Percentiles rank a stretch among this genome's conserved stretches.
These are phyloP conservation scores for Gastracanthus pulcherrimus DNA, from an alignment of 2,888 invertebrate genomes.

Conservation along the genomic window DNA sequence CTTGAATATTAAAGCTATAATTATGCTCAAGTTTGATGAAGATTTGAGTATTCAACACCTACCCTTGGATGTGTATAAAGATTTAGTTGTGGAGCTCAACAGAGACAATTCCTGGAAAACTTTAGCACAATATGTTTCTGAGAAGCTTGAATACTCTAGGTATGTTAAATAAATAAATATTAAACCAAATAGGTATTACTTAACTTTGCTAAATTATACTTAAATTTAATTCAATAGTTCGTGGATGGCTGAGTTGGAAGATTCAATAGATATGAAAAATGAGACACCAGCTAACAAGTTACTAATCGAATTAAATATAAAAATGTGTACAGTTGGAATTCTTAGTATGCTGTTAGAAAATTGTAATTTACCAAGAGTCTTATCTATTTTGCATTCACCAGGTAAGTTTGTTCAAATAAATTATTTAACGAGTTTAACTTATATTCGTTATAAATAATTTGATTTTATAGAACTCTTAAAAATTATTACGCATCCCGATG, in stretches of 20 bases:
- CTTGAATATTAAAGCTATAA: not conserved
- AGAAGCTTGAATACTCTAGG: slow-evolving; percentile 62
- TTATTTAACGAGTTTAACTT: not conserved
- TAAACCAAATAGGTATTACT: too few species aligned
- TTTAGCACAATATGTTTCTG: slow-evolving; percentile 64
- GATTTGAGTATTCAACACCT: slow-evolving; percentile 63
- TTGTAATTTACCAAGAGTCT: slow-evolving; percentile 64
- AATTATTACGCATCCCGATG: slow-evolving; percentile 67
- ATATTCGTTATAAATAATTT: not conserved
- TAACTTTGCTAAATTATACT: slow-evolving; percentile 1
- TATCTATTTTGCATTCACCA: slow-evolving; percentile 67
- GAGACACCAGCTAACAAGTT: slow-evolving; percentile 65
- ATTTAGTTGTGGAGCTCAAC: slow-evolving; percentile 65
- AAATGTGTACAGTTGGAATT: slow-evolving; percentile 68
- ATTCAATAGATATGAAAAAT: slow-evolving; percentile 24
- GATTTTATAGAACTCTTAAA: slow-evolving; percentile 63
- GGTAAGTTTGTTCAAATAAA: slow-evolving; percentile 61
- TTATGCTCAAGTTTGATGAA: slow-evolving; percentile 57
- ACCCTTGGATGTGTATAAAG: slow-evolving; percentile 63
- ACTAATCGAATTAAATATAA: slow-evolving; percentile 65
- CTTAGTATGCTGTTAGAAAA: slow-evolving; percentile 65
- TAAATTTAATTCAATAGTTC: slow-evolving; percentile 39
- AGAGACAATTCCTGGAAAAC: slow-evolving; percentile 64
- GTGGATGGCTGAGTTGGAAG: slow-evolving; percentile 65
- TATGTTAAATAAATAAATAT: slow-evolving; percentile 51